A percentile compares a stretch with the other conserved stretches of the same genome.
These are phyloP conservation scores for Pseudotriccus pelzelni DNA, from an alignment of 2,797 vertebrate genomes.

Conservation along the genomic window DNA sequence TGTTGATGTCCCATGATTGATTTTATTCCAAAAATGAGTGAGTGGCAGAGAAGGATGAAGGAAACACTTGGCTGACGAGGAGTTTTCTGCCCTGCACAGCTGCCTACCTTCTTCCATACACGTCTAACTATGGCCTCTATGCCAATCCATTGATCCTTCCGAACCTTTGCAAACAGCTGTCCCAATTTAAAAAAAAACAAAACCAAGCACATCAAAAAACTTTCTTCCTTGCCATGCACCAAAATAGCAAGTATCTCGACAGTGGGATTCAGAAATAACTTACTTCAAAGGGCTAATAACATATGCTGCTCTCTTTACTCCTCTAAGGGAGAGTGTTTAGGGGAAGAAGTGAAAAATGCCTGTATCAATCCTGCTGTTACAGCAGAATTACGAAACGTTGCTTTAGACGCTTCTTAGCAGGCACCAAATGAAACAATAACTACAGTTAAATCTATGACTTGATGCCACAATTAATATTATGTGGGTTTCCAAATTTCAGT, in stretches of 20 bases:
- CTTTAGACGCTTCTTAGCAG: background rate
- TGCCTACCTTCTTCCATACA: background rate
- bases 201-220: no score
- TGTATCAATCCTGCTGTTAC: background rate
- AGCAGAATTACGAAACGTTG: background rate
- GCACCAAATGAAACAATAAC: background rate
- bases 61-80: background rate
- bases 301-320: background rate
- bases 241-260: background rate
- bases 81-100: background rate
- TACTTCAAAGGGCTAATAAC: background rate
- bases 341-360: background rate
- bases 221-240: background rate
- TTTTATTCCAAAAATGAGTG: background rate
- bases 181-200: background rate
- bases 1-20: background rate
- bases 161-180: background rate
- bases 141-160: background rate
- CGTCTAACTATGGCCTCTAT: background rate
- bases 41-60: background rate
- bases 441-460: background rate
- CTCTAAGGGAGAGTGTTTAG: background rate
- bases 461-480: background rate
- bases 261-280: background rate
- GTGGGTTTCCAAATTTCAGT: background rate